Base-by-base conservation (phyloP, 1,140 invertebrate genomes). In the Drosophila lacteicornis region DNA sequence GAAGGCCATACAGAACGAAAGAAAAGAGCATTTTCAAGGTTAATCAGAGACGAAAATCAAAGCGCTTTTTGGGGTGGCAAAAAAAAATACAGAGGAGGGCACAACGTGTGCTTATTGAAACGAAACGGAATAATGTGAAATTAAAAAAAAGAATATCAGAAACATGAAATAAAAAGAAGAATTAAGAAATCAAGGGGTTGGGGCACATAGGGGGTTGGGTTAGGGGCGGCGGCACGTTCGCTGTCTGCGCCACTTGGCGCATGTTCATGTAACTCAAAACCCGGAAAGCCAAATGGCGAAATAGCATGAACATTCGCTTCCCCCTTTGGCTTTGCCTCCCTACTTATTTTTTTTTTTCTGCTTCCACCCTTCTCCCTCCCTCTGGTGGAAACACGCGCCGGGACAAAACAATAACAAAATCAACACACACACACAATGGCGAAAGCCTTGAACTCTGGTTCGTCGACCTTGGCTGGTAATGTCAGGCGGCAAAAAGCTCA, bases 371-470 rank as follows among this genome's bases (percentile, higher is more conserved):
- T 5, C 55, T 33, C 11, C 4, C 38, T 1, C 19, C 2, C 19
- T 22, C 19, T n/a, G 38, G 8, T 33, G 33, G 68, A 56, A 61
- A 71, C 79, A 76, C 80, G 83, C 83, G 80, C 75, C 71, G 63
- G 46, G 61, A 67, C n/a, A 58, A 49, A 49, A 77, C 47, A 69
- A 68, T 56, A 69, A 63, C 55, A 66, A 79, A 12, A 40, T 5
- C 17, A 27, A 47, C 22, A 27, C 38, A 40, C n/a, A 42, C 27
- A 60, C 40, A 63, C 43, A 80, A 40, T 58, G 36, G 43, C 63
- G 62, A 82, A 79, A 91, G 53, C 91, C 91, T 92, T 92, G 91
- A 92, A 92, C 91, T 92, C 96, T 80, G 96, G 96, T 93, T 96
- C 97, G 78, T 95, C 95, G 68, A 96, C 95, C 92, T 92, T 92